Conservation (phyloP, 2,113 vertebrate species). For the Microtus richardsoni region DNA sequence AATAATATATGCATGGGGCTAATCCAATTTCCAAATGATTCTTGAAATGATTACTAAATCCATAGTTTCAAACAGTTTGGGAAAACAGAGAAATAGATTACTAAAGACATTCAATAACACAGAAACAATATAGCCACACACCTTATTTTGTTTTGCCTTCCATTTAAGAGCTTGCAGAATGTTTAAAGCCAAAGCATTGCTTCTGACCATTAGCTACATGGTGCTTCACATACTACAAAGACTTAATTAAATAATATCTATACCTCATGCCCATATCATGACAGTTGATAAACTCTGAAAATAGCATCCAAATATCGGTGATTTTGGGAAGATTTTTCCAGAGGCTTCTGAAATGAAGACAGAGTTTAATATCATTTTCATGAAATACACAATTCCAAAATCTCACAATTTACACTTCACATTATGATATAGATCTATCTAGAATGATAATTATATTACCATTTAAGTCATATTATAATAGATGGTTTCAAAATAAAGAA, state of each 20-base stretch:
- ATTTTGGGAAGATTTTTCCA: neutral
- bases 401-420: neutral
- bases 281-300: neutral
- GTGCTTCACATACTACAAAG: neutral
- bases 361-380: neutral
- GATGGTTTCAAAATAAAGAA: neutral
- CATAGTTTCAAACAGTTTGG: neutral
- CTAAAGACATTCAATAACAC: neutral
- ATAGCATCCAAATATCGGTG: neutral
- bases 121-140: neutral
- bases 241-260: neutral
- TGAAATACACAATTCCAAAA: neutral
- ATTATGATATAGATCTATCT: neutral
- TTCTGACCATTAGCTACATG: neutral
- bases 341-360: neutral
- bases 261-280: neutral
- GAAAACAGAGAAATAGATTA: neutral
- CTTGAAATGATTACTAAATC: slow-evolving; percentile 44
- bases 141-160: neutral
- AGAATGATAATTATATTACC: neutral
- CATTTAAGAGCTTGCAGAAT: neutral
- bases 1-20: neutral
- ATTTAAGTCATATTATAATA: neutral
- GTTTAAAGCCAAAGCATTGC: neutral
- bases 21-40: slow-evolving; percentile 54